Conservation (phyloP, 2,797 vertebrate species). For the Nasua narica region DNA sequence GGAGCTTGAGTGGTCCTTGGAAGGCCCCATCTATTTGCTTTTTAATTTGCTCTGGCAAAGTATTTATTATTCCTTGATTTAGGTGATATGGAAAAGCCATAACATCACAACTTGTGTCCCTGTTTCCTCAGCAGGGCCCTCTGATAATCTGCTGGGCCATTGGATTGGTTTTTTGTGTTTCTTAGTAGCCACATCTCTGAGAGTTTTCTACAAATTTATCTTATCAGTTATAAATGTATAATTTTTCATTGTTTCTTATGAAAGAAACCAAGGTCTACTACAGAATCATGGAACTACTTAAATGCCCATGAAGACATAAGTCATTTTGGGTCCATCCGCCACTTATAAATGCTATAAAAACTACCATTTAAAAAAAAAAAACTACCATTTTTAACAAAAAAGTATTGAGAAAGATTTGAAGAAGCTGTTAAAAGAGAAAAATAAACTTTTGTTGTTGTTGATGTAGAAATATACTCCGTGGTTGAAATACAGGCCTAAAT, state of each 20-base stretch:
- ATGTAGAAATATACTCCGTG: background rate
- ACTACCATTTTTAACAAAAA: background rate
- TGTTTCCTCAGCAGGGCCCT: background rate
- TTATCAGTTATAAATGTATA: background rate
- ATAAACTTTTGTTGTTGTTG: background rate
- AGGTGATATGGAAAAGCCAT: background rate
- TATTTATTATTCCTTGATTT: background rate
- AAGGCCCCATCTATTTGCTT: background rate
- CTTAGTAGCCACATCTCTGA: background rate
- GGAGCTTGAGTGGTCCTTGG: background rate
- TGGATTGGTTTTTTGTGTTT: background rate
- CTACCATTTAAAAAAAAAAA: background rate
- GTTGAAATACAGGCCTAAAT: background rate
- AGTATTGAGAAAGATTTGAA: background rate
- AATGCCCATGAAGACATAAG: background rate
- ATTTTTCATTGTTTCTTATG: background rate
- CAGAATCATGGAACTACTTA: background rate
- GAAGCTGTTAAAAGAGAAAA: background rate
- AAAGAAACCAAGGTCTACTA: background rate
- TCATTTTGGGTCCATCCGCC: background rate
- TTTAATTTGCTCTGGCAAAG: background rate
- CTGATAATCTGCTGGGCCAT: background rate
- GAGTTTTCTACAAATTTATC: background rate
- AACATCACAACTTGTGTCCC: background rate
- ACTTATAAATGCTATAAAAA: background rate